phyloP scores from a whole-genome alignment of 2,113 vertebrate species.

The Rhinolophus sinicus region DNA sequence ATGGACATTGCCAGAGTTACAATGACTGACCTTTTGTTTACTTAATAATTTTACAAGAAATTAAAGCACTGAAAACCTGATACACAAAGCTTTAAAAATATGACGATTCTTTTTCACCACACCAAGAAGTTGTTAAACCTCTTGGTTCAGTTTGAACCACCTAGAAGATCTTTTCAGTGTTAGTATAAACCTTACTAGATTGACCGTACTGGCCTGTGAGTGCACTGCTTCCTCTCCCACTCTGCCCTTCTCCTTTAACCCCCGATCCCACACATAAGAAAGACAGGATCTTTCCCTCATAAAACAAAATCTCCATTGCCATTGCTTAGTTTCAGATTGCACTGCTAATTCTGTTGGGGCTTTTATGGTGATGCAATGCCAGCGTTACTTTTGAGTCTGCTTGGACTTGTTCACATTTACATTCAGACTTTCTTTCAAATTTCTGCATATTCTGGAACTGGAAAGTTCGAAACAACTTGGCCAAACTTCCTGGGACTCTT shows the following conservation, averaged over 20 bases:
- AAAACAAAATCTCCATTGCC: neutral
- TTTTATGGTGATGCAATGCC: neutral
- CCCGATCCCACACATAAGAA: neutral
- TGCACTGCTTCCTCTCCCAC: neutral
- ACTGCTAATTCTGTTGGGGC: neutral
- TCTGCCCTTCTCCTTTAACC: neutral
- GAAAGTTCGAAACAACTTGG: neutral
- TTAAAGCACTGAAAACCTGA: neutral
- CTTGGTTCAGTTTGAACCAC: neutral
- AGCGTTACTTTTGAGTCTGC: neutral
- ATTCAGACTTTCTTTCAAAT: neutral
- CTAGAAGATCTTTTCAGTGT: neutral
- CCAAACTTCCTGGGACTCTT: neutral
- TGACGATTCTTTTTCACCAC: neutral
- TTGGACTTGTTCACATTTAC: neutral
- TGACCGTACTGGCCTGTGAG: neutral
- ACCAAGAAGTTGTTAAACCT: neutral
- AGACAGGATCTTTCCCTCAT: neutral
- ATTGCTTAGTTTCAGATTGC: constrained; percentile 13
- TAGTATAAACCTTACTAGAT: neutral
- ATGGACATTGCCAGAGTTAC: neutral
- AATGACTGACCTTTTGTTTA: neutral
- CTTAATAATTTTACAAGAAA: constrained; percentile 39
- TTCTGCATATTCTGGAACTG: constrained; percentile 6
- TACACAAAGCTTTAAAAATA: neutral